Conservation (phyloP, 2,797 vertebrate species). For the Philypnodon macrostomus region DNA sequence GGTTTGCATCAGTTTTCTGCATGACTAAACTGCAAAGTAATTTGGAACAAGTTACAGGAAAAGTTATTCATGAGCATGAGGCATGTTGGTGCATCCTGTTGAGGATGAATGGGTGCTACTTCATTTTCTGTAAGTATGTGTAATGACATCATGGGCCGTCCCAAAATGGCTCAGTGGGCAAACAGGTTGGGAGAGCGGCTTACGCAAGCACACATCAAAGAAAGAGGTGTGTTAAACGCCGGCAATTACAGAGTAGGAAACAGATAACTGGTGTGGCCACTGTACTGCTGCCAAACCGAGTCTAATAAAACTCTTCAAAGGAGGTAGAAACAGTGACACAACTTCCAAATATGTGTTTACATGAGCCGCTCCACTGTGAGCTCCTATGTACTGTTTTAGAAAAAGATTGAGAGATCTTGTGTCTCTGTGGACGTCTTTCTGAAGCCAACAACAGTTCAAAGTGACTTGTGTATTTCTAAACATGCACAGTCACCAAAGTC, state of each 20-base stretch:
- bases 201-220: slow-evolving; percentile 54
- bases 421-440: slow-evolving; percentile 36
- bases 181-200: slow-evolving; percentile 45
- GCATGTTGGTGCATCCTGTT: slow-evolving; percentile 22
- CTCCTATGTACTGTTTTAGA: slow-evolving; percentile 40
- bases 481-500: slow-evolving; percentile 55
- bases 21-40: not conserved
- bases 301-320: slow-evolving; percentile 49
- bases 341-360: slow-evolving; percentile 45
- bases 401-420: slow-evolving; percentile 32
- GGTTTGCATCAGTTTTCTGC: not conserved
- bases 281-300: slow-evolving; percentile 44
- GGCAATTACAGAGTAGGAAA: slow-evolving; percentile 49
- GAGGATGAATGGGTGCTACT: slow-evolving; percentile 35
- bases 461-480: slow-evolving; percentile 46
- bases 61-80: not conserved
- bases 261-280: slow-evolving; percentile 54
- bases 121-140: slow-evolving; percentile 9
- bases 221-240: slow-evolving; percentile 48
- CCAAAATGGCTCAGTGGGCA: slow-evolving; percentile 23
- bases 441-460: slow-evolving; percentile 37
- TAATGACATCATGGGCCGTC: slow-evolving; percentile 40
- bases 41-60: not conserved
- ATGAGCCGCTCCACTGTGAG: slow-evolving; percentile 26
- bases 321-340: slow-evolving; percentile 32